Conservation (phyloP, 2,797 vertebrate genomes). For the Hipposideros larvatus region DNA sequence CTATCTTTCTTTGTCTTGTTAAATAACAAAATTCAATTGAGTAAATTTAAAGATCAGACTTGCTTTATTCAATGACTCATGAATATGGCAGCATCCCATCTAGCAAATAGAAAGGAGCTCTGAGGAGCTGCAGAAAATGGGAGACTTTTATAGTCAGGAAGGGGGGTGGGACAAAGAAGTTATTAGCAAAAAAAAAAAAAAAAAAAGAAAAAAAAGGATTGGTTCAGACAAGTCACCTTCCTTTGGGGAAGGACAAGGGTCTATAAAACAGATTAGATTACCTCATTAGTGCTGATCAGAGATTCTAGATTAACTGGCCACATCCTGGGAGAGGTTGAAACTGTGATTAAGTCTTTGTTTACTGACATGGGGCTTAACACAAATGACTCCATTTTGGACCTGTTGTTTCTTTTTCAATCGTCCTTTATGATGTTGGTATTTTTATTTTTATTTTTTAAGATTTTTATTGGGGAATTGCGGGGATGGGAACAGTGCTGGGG, state of each 20-base stretch:
- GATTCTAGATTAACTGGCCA: not conserved
- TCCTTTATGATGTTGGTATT: not conserved
- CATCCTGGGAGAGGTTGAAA: not conserved
- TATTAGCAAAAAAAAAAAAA: not conserved
- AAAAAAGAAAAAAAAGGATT: not conserved
- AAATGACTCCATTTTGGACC: not conserved
- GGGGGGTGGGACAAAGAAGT: not conserved
- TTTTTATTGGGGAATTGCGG: too few relatives aligned
- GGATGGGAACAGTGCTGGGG: too few relatives aligned
- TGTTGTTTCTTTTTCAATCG: not conserved
- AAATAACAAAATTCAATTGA: not conserved
- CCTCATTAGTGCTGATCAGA: not conserved
- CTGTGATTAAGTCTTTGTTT: not conserved
- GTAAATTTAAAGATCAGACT: not conserved
- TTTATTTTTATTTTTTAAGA: too few relatives aligned
- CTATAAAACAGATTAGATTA: not conserved
- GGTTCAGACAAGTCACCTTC: not conserved
- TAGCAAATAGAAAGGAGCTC: not conserved
- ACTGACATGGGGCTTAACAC: not conserved
- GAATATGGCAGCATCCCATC: not conserved
- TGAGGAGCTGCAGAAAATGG: not conserved
- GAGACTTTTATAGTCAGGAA: not conserved
- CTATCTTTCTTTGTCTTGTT: not conserved
- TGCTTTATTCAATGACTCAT: not conserved
- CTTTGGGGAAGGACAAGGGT: not conserved